Conservation (phyloP, 2,113 vertebrate genomes). For the Mirza zaza region DNA sequence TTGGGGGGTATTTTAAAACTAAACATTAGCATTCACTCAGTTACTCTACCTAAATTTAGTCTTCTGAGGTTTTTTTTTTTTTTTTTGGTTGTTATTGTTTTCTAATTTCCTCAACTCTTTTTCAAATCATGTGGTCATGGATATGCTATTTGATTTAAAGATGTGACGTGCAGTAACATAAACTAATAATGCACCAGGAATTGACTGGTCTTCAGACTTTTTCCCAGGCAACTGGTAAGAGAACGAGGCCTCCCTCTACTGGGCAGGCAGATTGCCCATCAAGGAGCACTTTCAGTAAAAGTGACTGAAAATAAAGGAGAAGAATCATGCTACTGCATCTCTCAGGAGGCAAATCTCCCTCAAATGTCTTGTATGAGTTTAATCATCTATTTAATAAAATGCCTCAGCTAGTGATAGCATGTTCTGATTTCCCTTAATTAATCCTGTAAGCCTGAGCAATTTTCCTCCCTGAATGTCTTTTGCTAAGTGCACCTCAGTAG, state of each 20-base stretch:
- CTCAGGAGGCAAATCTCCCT: neutral
- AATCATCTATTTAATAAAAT: neutral
- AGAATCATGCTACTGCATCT: neutral
- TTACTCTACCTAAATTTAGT: neutral
- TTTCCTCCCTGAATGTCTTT: neutral
- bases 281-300: neutral
- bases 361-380: neutral
- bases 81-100: neutral
- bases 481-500: neutral
- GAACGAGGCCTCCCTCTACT: neutral
- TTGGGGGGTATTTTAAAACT: neutral
- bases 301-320: neutral
- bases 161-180: neutral
- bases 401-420: neutral
- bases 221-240: neutral
- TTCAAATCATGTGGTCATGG: neutral
- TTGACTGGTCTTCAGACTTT: rapidly evolving
- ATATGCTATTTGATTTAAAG: neutral
- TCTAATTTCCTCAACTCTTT: neutral
- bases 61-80: neutral
- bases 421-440: neutral
- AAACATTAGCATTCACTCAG: neutral
- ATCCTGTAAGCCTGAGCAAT: neutral
- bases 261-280: rapidly evolving
- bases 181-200: neutral